Evolutionary conservation across 1,140 invertebrate genomes (phyloP).

Genomic region (Saccostrea glomerata): DNA sequence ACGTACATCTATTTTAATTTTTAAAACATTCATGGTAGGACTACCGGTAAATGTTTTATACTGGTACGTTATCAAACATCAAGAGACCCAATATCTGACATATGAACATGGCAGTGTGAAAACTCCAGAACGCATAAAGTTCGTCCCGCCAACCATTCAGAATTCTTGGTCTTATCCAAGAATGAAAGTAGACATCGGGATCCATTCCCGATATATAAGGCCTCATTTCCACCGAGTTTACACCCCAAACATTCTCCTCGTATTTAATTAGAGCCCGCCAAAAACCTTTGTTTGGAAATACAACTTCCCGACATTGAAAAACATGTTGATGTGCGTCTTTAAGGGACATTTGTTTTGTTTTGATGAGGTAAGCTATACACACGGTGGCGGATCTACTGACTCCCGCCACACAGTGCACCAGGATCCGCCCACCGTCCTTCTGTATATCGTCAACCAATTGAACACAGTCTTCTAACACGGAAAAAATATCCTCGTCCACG

Average conservation of each 20-base stretch:
- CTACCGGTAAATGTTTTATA: background rate
- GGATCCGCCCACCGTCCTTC: conserved; percentile 82
- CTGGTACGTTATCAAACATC: background rate
- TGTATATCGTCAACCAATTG: conserved; percentile 63
- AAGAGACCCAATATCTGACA: conserved; percentile 33
- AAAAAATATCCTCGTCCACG: conserved; percentile 83
- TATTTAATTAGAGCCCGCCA: conserved; percentile 89
- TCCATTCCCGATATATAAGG: conserved; percentile 65
- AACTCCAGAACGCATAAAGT: conserved; percentile 41
- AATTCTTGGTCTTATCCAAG: conserved; percentile 54
- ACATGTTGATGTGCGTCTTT: conserved; percentile 88
- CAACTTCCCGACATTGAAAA: conserved; percentile 84
- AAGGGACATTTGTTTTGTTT: conserved; percentile 87
- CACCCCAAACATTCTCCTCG: conserved; percentile 84
- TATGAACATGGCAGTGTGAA: conserved; percentile 45
- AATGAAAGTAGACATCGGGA: conserved; percentile 63
- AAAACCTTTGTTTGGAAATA: conserved; percentile 93
- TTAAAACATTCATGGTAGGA: background rate
- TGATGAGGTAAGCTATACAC: conserved; percentile 92
- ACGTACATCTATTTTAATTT: no score
- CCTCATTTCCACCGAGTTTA: conserved; percentile 69
- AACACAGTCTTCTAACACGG: conserved; percentile 84
- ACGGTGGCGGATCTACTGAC: conserved; percentile 91
- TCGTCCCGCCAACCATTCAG: conserved; percentile 57
- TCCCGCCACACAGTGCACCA: conserved; percentile 94